Conservation (phyloP, 23 tunicate genomes). For the Halocynthia aurantium region DNA sequence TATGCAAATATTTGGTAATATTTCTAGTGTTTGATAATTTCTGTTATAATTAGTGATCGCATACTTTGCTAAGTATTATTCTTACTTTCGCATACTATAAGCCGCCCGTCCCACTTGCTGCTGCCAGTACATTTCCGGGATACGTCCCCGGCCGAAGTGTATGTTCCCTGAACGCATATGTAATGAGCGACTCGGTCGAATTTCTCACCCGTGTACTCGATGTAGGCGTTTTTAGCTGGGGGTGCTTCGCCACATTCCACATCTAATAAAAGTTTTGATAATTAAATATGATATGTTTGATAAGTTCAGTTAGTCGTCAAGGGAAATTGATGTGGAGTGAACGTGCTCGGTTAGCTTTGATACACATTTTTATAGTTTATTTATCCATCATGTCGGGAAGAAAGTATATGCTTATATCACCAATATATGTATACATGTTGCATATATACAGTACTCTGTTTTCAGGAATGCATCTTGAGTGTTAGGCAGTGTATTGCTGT, state of each 20-base stretch:
- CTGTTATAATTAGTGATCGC: background rate
- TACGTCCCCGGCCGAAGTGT: slow-evolving; percentile 14
- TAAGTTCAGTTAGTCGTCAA: too few relatives aligned
- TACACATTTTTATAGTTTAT: too few relatives aligned
- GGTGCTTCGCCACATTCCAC: slow-evolving; percentile 37
- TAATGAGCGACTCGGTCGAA: slow-evolving; percentile 24
- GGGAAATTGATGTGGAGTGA: too few relatives aligned
- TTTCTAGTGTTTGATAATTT: background rate
- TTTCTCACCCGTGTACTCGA: slow-evolving; percentile 32
- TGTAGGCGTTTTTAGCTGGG: slow-evolving; percentile 1
- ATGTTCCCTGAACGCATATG: slow-evolving; percentile 22
- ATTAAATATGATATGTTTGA: too few relatives aligned
- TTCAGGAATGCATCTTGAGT: too few relatives aligned
- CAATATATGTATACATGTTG: too few relatives aligned
- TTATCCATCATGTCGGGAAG: too few relatives aligned
- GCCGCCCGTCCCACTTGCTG: slow-evolving; percentile 27
- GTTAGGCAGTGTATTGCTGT: too few relatives aligned
- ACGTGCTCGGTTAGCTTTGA: too few relatives aligned
- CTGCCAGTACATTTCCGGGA: slow-evolving; percentile 20
- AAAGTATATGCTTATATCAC: too few relatives aligned
- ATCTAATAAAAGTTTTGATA: background rate
- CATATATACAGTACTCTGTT: too few relatives aligned
- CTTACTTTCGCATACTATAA: slow-evolving; percentile 20
- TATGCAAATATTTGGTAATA: background rate
- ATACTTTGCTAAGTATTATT: background rate